Evolutionary conservation across 2,113 vertebrate species (phyloP).

Genomic region (Leiothrix lutea): DNA sequence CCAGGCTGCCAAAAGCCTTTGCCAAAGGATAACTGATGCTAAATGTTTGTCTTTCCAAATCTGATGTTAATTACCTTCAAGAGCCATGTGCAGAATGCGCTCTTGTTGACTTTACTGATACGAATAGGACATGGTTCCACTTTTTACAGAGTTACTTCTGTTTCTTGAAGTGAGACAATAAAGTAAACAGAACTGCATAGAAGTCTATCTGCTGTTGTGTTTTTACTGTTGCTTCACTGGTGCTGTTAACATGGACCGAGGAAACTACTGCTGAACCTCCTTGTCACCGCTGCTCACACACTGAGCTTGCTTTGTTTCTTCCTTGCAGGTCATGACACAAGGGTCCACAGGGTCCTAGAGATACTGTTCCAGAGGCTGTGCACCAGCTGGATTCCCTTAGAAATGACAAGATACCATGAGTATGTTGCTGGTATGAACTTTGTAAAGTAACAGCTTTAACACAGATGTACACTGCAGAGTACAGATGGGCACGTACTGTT

Average conservation of each 20-base stretch:
- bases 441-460: background rate
- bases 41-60: background rate
- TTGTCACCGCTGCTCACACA: background rate
- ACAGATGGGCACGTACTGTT: background rate
- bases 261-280: background rate
- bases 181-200: background rate
- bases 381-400: background rate
- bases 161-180: background rate
- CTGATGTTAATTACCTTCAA: background rate
- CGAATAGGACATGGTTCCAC: background rate
- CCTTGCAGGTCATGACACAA: background rate
- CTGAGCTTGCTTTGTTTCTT: background rate
- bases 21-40: background rate
- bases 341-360: background rate
- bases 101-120: background rate
- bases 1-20: background rate
- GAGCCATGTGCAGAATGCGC: background rate
- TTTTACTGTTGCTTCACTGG: background rate
- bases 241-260: background rate
- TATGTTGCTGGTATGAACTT: background rate
- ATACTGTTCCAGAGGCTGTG: background rate
- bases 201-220: background rate
- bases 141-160: background rate
- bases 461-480: background rate
- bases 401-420: rapidly evolving